These are phyloP conservation scores for Bucco capensis DNA, from an alignment of 2,113 vertebrate genomes.

Conservation along the genomic window DNA sequence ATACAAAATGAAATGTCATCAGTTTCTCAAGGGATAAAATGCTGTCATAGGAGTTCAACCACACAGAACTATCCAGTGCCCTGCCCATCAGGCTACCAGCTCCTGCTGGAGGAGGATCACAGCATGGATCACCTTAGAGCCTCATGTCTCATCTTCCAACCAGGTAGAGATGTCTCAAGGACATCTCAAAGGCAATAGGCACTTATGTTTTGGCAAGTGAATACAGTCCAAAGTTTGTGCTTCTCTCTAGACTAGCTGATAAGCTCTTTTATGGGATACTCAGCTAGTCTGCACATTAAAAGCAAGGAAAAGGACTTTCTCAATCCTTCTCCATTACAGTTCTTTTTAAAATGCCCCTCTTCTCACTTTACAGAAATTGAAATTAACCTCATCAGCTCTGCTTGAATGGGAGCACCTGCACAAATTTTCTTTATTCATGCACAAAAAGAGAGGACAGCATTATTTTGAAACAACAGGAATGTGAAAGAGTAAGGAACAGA, in stretches of 20 bases:
- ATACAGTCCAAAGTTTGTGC: not conserved
- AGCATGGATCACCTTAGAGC: not conserved
- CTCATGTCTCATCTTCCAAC: not conserved
- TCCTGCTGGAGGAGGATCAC: not conserved
- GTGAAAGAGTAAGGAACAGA: not conserved
- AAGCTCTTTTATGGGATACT: not conserved
- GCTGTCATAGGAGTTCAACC: not conserved
- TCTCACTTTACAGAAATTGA: not conserved
- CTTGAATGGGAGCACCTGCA: not conserved
- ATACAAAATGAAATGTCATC: not conserved
- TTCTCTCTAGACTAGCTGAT: not conserved
- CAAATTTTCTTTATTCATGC: not conserved
- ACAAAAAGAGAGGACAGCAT: not conserved
- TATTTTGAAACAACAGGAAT: not conserved
- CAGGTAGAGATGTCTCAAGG: not conserved
- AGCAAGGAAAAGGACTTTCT: not conserved
- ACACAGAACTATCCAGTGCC: not conserved
- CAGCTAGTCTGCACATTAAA: not conserved
- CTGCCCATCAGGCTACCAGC: not conserved
- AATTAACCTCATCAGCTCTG: not conserved
- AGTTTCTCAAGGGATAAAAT: not conserved
- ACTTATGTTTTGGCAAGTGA: not conserved
- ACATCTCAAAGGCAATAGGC: not conserved
- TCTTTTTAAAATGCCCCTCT: not conserved
- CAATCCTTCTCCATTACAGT: not conserved